Evolutionary conservation across 2,888 invertebrate species (phyloP), one percentile per base, ranked within the genome.

Genomic region (Spodoptera exigua): DNA sequence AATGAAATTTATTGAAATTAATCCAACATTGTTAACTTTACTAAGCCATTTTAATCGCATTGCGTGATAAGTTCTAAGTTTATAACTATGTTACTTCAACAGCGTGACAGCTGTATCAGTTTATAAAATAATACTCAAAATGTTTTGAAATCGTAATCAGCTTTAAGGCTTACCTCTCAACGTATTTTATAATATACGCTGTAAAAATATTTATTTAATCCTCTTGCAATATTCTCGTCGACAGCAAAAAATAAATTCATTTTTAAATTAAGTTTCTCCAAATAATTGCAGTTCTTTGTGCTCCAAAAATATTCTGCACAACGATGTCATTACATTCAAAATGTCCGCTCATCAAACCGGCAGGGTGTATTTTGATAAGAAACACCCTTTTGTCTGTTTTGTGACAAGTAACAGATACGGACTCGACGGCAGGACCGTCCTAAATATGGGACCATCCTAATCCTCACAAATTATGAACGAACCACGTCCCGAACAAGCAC

Each of bases 1-100:
- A 81, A 80, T 76, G 67, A 78, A 79, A 78, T 78, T 82, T 68
- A 80, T 80, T 73, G 56, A 72, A 76, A 78, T 69, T 78, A 78
- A 81, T 81, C 78, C 71, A 56, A 66, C 41, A 69, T 59, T 71
- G 75, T 78, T 68, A 72, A 77, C 63, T 74, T 65, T 58, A 49
- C 40, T 78, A 74, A 79, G 64, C 56, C 70, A 51, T 57, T 75
- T 68, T 70, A 67, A 71, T 67, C 46, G 13, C 27, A 58, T 64
- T 67, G 18, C 32, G 53, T 64, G 48, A 54, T 45, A 44, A 40
- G 32, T 51, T 44, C 16, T n/a, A 51, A 67, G 48, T 55, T 49
- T 17, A 11, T 54, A 14, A 52, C 27, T 41, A 35, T 13, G 5
- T 39, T 51, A 54, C 44, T 58, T 61, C 13, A 54, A 36, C 39